These are phyloP conservation scores for Proterorhinus semilunaris DNA, from an alignment of 2,113 vertebrate species.

Conservation along the genomic window DNA sequence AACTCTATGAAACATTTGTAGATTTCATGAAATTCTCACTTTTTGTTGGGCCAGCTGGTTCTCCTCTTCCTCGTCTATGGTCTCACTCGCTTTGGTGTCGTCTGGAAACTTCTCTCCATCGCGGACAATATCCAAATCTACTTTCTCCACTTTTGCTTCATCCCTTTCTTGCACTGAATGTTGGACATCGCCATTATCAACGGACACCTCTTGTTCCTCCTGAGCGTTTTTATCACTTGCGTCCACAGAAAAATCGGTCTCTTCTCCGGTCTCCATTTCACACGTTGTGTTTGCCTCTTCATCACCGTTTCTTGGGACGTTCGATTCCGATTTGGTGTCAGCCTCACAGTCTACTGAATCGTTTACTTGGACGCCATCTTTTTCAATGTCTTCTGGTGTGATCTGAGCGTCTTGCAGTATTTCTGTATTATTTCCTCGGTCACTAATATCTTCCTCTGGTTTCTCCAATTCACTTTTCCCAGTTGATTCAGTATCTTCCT, in stretches of 20 bases:
- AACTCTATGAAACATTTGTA: no score
- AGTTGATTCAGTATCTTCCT: not conserved
- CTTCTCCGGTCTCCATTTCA: not conserved
- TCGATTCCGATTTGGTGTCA: not conserved
- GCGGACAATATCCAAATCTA: slow-evolving; percentile 46
- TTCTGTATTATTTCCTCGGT: slow-evolving; percentile 10
- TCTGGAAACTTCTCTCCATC: slow-evolving; percentile 18
- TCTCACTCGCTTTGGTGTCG: slow-evolving; percentile 31
- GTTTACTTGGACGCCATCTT: slow-evolving; percentile 6
- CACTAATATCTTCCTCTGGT: no score
- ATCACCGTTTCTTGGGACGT: not conserved
- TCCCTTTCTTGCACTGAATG: not conserved
- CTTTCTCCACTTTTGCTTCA: not conserved
- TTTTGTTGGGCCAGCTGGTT: slow-evolving; percentile 33
- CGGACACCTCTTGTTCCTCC: not conserved
- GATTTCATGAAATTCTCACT: slow-evolving; percentile 10
- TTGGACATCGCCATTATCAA: not conserved
- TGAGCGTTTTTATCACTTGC: not conserved
- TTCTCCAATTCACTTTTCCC: not conserved
- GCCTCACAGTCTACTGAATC: not conserved
- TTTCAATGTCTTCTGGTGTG: not conserved
- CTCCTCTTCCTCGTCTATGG: slow-evolving; percentile 41
- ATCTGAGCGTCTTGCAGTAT: slow-evolving; percentile 34
- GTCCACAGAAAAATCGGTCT: not conserved
- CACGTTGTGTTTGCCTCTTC: slow-evolving; percentile 3